These are phyloP conservation scores for Sphaerodactylus townsendi DNA, from an alignment of 2,113 vertebrate species.

Conservation along the genomic window DNA sequence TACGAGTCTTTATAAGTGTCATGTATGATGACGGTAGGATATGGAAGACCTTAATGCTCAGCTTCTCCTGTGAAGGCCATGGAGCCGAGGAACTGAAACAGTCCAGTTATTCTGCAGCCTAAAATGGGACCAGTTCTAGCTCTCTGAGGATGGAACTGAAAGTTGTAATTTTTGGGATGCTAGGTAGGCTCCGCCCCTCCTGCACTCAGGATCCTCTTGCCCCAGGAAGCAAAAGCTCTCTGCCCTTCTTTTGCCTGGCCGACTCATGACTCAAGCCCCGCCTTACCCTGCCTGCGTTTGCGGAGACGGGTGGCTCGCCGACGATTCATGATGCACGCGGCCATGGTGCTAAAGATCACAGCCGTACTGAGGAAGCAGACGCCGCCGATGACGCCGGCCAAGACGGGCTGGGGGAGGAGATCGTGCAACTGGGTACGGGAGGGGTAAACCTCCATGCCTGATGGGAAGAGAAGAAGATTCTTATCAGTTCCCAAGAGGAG, in stretches of 20 bases:
- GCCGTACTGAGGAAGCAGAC: slow-evolving; percentile 91
- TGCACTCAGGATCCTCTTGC: neutral
- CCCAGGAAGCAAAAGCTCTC: neutral
- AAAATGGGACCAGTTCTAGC: neutral
- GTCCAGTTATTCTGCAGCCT: neutral
- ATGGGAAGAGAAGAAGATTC: neutral
- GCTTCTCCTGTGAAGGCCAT: neutral
- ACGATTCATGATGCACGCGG: slow-evolving; percentile 88
- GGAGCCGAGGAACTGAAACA: neutral
- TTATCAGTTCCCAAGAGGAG: no score
- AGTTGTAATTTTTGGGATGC: no score
- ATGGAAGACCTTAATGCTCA: neutral
- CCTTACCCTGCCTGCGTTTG: slow-evolving; percentile 74
- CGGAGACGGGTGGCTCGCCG: slow-evolving; percentile 69
- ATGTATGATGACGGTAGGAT: no score
- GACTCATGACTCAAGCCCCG: neutral
- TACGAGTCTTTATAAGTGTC: no score
- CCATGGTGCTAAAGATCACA: slow-evolving; percentile 85
- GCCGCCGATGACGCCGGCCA: slow-evolving; percentile 89
- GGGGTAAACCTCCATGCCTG: slow-evolving; percentile 92
- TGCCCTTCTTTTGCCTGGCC: neutral
- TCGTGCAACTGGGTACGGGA: slow-evolving; percentile 83
- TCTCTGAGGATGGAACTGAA: neutral
- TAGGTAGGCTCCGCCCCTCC: neutral
- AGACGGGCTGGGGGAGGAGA: slow-evolving; percentile 84